Evolutionary conservation across 1,140 invertebrate species (phyloP).

Genomic region (Pollicipes pollicipes): DNA sequence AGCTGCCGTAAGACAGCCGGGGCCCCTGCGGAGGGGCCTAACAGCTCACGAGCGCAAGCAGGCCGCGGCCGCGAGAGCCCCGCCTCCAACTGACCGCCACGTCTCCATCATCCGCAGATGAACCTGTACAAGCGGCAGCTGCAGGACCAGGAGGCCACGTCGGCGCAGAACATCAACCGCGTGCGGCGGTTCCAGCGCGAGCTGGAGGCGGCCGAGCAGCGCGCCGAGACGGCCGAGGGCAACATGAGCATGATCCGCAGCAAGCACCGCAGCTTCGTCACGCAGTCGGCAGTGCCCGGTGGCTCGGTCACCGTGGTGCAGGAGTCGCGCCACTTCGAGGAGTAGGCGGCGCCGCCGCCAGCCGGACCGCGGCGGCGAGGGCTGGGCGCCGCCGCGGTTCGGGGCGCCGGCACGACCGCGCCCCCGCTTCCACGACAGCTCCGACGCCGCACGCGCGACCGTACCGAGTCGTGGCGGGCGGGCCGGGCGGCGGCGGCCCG

Average conservation of each 20-base stretch:
- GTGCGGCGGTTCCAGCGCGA: conserved; percentile 94
- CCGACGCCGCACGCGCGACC: not conserved
- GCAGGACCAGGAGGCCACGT: conserved; percentile 84
- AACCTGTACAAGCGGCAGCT: conserved; percentile 89
- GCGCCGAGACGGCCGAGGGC: conserved; percentile 83
- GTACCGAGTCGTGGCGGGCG: not conserved
- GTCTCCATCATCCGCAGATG: conserved; percentile 25
- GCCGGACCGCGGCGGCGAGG: too few relatives aligned
- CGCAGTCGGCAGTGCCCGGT: conserved; percentile 22
- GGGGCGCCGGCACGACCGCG: too few relatives aligned
- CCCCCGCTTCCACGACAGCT: not conserved
- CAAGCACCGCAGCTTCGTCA: conserved; percentile 89
- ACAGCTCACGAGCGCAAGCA: too few relatives aligned
- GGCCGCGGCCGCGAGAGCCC: too few relatives aligned
- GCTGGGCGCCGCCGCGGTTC: not conserved
- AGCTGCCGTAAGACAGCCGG: too few relatives aligned
- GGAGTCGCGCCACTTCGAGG: not conserved
- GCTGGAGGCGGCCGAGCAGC: conserved; percentile 85
- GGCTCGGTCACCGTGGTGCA: not conserved
- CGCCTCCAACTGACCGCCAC: too few relatives aligned
- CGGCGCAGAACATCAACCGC: conserved; percentile 77
- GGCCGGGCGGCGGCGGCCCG: too few relatives aligned
- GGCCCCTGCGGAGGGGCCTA: too few relatives aligned
- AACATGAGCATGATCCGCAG: conserved; percentile 82
- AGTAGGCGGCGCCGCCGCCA: not conserved